Percentiles rank a stretch among this genome's conserved stretches.
Conservation (phyloP, 2,888 invertebrate genomes). For the Chrysina gloriosa region DNA sequence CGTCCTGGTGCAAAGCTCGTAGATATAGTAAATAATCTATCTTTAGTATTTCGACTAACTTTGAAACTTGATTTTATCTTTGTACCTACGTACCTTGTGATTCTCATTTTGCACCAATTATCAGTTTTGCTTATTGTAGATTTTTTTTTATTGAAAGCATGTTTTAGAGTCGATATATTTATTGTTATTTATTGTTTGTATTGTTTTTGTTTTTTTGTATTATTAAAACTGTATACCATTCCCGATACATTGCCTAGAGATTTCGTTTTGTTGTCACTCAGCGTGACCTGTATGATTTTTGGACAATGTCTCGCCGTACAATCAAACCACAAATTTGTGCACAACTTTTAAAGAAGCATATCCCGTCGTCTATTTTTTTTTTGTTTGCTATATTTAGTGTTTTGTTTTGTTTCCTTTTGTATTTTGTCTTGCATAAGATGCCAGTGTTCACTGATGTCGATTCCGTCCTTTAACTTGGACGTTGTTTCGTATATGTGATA, state of each 20-base stretch:
- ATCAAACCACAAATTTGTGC: background rate
- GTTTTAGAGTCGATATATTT: conserved; percentile 61
- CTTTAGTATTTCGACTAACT: background rate
- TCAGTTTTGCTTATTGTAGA: conserved; percentile 30
- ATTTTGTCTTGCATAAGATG: conserved; percentile 47
- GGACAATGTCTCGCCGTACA: conserved; percentile 2
- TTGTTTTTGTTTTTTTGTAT: conserved; percentile 50
- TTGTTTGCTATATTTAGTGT: conserved; percentile 17
- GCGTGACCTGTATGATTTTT: background rate
- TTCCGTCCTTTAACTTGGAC: conserved; percentile 48
- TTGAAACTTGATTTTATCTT: background rate
- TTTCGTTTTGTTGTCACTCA: background rate
- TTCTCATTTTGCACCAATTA: conserved; percentile 25
- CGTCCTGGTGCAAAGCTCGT: background rate
- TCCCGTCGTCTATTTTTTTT: conserved; percentile 7
- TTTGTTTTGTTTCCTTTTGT: conserved; percentile 22
- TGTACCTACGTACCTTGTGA: conserved; percentile 4
- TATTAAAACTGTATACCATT: conserved; percentile 6
- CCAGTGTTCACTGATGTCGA: conserved; percentile 55
- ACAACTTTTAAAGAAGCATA: background rate
- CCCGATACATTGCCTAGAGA: background rate
- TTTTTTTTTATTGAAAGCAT: conserved; percentile 58
- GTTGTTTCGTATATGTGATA: conserved; percentile 62
- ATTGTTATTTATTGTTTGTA: conserved; percentile 58
- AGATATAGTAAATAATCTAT: background rate